phyloP scores from a whole-genome alignment of 2,113 vertebrate species.

The Mastomys coucha region DNA sequence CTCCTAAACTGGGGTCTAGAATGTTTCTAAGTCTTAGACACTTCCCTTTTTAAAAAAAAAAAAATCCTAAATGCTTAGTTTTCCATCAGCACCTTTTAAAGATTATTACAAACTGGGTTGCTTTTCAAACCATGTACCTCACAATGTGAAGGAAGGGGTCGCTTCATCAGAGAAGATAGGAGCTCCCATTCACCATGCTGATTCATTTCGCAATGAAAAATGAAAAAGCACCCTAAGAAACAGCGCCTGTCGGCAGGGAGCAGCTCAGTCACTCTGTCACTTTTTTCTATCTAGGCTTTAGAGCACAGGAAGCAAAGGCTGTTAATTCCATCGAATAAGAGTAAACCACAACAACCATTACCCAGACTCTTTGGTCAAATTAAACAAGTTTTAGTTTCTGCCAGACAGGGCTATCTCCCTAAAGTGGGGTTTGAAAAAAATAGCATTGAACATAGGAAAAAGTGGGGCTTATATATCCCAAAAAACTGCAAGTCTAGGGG shows the following conservation, averaged over 20 bases:
- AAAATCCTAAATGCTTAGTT: background rate
- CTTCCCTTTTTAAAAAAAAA: background rate
- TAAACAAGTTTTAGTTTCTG: background rate
- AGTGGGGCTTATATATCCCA: background rate
- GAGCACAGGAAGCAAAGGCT: background rate
- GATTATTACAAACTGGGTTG: background rate
- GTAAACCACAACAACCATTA: background rate
- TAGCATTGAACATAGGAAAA: background rate
- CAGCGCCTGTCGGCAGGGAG: background rate
- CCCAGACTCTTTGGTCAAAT: background rate
- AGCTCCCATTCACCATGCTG: background rate
- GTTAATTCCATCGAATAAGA: background rate
- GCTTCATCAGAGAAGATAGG: constrained; percentile 26
- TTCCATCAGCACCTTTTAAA: background rate
- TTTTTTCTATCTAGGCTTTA: background rate
- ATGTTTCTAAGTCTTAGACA: background rate
- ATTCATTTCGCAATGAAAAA: constrained; percentile 14
- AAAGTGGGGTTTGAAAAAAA: background rate
- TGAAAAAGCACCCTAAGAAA: background rate
- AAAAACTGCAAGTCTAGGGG: background rate
- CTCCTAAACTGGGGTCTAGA: background rate
- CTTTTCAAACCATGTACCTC: background rate
- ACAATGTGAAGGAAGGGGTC: background rate
- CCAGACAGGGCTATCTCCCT: background rate
- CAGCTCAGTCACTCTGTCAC: background rate